Evolutionary conservation across 2,797 vertebrate species (phyloP).

Genomic region (Bradypus variegatus): DNA sequence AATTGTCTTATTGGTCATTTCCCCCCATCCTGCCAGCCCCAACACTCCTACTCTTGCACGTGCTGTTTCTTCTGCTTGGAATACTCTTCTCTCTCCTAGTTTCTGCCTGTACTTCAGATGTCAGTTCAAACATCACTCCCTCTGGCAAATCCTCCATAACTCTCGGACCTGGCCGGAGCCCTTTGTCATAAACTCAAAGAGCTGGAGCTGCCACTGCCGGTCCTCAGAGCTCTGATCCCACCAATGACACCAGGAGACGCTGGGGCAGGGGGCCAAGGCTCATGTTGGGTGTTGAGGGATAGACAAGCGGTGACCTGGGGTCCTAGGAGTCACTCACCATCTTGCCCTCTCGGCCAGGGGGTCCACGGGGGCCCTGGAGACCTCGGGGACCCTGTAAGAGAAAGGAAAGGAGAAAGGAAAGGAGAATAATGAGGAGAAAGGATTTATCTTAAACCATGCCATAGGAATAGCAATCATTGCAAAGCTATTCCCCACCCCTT

Average conservation of each 20-base stretch:
- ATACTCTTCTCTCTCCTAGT: not conserved
- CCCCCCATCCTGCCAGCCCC: not conserved
- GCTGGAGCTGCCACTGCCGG: not conserved
- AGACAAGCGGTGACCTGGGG: not conserved
- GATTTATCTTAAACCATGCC: not conserved
- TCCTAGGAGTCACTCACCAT: slow-evolving; percentile 74
- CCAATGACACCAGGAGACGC: not conserved
- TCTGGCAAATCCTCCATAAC: not conserved
- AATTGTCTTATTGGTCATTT: not conserved
- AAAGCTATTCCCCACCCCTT: not conserved
- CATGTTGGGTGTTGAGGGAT: rapidly evolving
- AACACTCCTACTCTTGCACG: too few species aligned
- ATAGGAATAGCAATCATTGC: not conserved
- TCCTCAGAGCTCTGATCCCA: not conserved
- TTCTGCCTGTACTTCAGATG: not conserved
- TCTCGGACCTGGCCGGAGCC: not conserved
- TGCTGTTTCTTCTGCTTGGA: not conserved
- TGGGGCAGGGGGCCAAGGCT: not conserved
- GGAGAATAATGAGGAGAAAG: not conserved
- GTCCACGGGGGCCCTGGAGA: slow-evolving; percentile 78
- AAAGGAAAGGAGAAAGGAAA: not conserved
- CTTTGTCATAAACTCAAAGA: not conserved
- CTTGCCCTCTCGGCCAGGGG: slow-evolving; percentile 81
- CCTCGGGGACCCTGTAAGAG: slow-evolving; percentile 80
- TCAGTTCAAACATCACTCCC: not conserved